These are phyloP conservation scores for Hylaeus volcanicus DNA, from an alignment of 1,140 invertebrate species.

Conservation along the genomic window DNA sequence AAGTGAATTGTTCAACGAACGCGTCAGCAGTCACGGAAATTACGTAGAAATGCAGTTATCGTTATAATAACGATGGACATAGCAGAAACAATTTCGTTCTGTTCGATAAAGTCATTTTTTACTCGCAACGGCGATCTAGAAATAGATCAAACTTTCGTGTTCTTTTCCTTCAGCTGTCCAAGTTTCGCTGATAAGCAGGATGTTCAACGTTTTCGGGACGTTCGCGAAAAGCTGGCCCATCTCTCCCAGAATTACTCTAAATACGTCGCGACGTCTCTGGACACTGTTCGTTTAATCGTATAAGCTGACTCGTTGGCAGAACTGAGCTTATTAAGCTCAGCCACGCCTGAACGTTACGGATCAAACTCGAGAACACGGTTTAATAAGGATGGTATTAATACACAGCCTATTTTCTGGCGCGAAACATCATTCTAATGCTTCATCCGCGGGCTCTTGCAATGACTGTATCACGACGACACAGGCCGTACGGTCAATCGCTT, in stretches of 20 bases:
- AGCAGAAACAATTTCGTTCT: too few relatives aligned
- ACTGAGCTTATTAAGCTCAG: slow-evolving; percentile 46
- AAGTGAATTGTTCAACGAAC: background rate
- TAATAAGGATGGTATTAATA: slow-evolving; percentile 53
- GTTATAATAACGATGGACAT: too few relatives aligned
- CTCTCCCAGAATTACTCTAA: background rate
- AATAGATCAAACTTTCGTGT: too few relatives aligned
- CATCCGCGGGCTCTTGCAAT: background rate
- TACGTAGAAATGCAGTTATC: too few relatives aligned
- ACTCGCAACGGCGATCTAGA: too few relatives aligned
- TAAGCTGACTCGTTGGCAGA: slow-evolving; percentile 33
- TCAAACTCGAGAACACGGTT: slow-evolving; percentile 45
- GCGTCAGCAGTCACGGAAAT: too few relatives aligned
- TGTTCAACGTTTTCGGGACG: too few relatives aligned
- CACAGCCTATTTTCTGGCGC: slow-evolving; percentile 36
- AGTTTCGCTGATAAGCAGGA: too few relatives aligned
- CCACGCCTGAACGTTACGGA: slow-evolving; percentile 52
- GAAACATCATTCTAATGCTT: slow-evolving; percentile 28
- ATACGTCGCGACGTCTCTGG: slow-evolving; percentile 29
- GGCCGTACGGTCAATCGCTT: background rate
- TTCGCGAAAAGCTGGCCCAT: too few relatives aligned
- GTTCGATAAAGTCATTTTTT: too few relatives aligned
- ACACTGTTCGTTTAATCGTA: slow-evolving; percentile 30
- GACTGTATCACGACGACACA: background rate
- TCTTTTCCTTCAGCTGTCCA: too few relatives aligned